phyloP scores from a whole-genome alignment of 2,113 vertebrate species.

The Mixornis gularis region DNA sequence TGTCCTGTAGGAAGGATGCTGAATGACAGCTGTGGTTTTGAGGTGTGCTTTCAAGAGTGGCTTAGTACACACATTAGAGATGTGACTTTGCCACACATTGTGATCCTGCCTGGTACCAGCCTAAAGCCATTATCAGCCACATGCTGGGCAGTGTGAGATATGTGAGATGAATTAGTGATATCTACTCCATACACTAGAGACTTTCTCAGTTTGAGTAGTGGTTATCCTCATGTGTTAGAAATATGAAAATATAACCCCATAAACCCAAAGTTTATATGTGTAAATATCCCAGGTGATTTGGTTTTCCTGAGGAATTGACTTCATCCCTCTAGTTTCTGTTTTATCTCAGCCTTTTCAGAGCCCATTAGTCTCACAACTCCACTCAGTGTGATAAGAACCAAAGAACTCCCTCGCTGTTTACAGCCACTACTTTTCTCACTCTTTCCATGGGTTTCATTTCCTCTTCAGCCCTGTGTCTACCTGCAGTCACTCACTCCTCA shows the following conservation, averaged over 20 bases:
- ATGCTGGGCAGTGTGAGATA: background rate
- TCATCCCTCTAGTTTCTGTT: background rate
- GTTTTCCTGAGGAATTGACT: background rate
- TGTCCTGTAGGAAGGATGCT: background rate
- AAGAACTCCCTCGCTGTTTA: rapidly evolving
- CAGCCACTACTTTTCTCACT: background rate
- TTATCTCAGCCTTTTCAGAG: background rate
- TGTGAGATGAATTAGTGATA: background rate
- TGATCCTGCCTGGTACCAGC: background rate
- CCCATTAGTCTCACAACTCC: background rate
- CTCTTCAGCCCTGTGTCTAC: background rate
- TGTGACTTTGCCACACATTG: rapidly evolving
- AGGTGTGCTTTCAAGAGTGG: background rate
- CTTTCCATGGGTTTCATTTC: background rate
- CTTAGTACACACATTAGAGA: background rate
- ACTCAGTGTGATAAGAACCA: background rate
- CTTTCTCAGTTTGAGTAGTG: background rate
- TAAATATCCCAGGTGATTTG: background rate
- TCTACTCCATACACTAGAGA: background rate
- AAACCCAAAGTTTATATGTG: background rate
- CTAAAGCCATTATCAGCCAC: background rate
- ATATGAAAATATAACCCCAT: background rate
- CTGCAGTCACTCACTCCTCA: background rate
- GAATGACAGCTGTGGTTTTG: background rate
- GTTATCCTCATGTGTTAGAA: background rate